These are phyloP conservation scores for Lasioglossum zephyrum DNA, from an alignment of 2,888 invertebrate species.

Conservation along the genomic window DNA sequence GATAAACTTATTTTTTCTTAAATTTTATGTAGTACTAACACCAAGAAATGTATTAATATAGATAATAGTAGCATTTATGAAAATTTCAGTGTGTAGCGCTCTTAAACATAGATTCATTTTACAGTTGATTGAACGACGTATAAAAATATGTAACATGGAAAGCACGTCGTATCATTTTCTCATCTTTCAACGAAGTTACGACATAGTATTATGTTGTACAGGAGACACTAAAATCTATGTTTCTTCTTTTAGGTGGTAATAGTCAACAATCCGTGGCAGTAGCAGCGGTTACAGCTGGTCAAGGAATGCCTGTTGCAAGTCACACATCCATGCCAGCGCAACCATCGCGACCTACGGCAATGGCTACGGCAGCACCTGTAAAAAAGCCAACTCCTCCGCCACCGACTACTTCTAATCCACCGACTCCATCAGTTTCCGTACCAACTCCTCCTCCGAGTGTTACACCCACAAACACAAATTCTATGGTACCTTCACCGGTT, in stretches of 20 bases:
- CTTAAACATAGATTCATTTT: not conserved
- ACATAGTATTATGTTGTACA: not conserved
- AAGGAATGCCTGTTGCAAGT: constrained; percentile 81
- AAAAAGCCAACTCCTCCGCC: constrained; percentile 81
- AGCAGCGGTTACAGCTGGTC: constrained; percentile 84
- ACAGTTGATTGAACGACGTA: constrained; percentile 13
- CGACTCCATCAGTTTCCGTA: constrained; percentile 78
- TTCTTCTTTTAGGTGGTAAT: constrained; percentile 80
- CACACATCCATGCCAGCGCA: constrained; percentile 83
- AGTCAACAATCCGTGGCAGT: constrained; percentile 86
- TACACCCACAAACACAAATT: constrained; percentile 79
- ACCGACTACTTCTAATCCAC: constrained; percentile 76
- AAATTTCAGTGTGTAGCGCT: not conserved
- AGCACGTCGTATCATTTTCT: constrained; percentile 22
- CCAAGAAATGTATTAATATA: too few relatives aligned
- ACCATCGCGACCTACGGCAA: constrained; percentile 79
- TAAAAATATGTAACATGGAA: not conserved
- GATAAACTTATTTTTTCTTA: too few relatives aligned
- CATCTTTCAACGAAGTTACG: not conserved
- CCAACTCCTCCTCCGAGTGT: constrained; percentile 81
- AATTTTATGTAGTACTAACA: not conserved
- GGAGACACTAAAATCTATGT: constrained; percentile 3
- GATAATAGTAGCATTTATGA: too few relatives aligned
- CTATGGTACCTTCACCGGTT: constrained; percentile 79
- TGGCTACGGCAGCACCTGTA: constrained; percentile 83